Base-by-base conservation (phyloP, 2,113 vertebrate species). In the Erinaceus europaeus region DNA sequence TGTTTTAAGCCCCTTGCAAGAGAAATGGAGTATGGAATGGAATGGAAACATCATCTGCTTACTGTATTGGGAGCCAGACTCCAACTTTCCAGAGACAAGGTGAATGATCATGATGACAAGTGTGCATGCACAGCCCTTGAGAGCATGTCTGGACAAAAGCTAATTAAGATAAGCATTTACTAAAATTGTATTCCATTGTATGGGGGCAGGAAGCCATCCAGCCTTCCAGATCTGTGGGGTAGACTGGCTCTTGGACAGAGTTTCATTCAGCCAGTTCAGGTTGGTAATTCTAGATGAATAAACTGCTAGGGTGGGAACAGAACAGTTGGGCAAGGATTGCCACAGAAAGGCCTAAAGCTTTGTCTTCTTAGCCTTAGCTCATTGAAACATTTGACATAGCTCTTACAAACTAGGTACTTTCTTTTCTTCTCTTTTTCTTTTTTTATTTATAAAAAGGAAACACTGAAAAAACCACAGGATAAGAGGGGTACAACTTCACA, bases 101-200 rank as follows among this genome's bases (percentile, higher is more conserved):
- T 53, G n/a, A 52, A 14, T 42, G 48, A 55, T 42, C 36, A 1
- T 12, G 21, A 55, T 34, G 67, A 87, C 62, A 76, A 4, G 15
- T 84, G 20, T 68, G 40, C 11, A 0, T 17, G 29, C 55, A 21
- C 23, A 72, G 59, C 52, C 68, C 64, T 82, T 29, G 20, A 64
- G 64, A 85, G 40, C 15, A n/a, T 0, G 2, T 68, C 71, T 76
- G 52, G 71, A 83, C 53, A 68, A 73, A 68, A 82, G 46, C 46
- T 78, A 57, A 84, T 93, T 80, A 78, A 83, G 40, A 72, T 57
- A 48, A 86, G 73, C 57, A 74, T 72, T 79, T 88, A 64, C 48
- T 74, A 73, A 85, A 74, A 65, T 59, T 80, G 75, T 57, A 73
- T 79, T 91, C 64, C 67, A 69, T 64, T 40, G 32, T 86, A 40